phyloP scores from a whole-genome alignment of 1,140 invertebrate genomes.

The Aphaenogaster ashmeadi region DNA sequence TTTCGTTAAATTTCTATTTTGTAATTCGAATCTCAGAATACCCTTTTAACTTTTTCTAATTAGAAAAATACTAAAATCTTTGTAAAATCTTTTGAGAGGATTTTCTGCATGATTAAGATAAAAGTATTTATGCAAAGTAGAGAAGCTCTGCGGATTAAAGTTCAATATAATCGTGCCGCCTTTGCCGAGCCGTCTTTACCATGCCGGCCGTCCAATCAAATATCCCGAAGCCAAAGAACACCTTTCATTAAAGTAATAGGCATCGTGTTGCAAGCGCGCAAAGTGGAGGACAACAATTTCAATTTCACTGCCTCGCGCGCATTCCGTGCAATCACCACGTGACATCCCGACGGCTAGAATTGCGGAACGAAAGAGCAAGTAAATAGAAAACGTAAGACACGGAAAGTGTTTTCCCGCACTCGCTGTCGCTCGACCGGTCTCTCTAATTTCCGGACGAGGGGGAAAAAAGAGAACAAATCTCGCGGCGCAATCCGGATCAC shows the following conservation, averaged over 20 bases:
- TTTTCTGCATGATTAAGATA: background rate
- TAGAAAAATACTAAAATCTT: background rate
- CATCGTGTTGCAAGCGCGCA: constrained; percentile 31
- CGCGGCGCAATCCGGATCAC: constrained; percentile 70
- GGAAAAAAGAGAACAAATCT: constrained; percentile 63
- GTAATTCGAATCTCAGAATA: background rate
- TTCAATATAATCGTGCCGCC: background rate
- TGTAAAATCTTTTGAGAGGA: background rate
- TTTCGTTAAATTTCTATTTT: background rate
- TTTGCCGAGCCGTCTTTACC: background rate
- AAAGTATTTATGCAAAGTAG: background rate
- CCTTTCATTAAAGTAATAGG: constrained; percentile 45
- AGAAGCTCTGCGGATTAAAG: background rate
- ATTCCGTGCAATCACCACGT: background rate
- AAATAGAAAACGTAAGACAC: constrained; percentile 72
- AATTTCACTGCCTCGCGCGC: constrained; percentile 48
- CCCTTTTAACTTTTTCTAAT: background rate
- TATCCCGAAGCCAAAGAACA: background rate
- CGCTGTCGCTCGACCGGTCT: constrained; percentile 71
- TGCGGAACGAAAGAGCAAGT: constrained; percentile 64
- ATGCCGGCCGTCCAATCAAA: background rate
- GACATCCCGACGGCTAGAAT: constrained; percentile 21
- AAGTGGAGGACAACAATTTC: constrained; percentile 42
- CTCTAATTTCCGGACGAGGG: constrained; percentile 62
- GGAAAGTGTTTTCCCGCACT: constrained; percentile 80